A percentile compares a stretch with the other conserved stretches of the same genome.
These are phyloP conservation scores for Capreolus pygargus DNA, from an alignment of 2,113 vertebrate genomes.

Conservation along the genomic window DNA sequence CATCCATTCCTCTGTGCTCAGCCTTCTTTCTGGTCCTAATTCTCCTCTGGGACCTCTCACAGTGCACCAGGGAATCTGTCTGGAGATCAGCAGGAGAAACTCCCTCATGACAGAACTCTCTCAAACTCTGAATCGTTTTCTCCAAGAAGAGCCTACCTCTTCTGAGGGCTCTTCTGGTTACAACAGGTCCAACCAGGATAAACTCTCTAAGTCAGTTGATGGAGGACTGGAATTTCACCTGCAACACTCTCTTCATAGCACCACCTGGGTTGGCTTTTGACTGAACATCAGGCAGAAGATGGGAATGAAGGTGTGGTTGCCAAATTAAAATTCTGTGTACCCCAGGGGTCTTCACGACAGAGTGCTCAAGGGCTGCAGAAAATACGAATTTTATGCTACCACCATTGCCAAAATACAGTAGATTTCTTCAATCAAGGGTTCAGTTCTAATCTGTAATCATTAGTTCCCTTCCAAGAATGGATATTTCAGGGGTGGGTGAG, in stretches of 20 bases:
- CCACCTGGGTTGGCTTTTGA: background rate
- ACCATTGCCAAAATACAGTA: background rate
- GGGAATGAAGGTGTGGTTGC: background rate
- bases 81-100: background rate
- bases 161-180: background rate
- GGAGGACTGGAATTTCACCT: background rate
- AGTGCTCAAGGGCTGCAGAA: background rate
- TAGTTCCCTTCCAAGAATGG: background rate
- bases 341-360: background rate
- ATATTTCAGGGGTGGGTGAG: background rate
- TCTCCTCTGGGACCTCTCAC: background rate
- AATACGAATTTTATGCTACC: background rate
- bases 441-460: background rate
- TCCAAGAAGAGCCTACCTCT: background rate
- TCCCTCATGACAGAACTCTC: background rate
- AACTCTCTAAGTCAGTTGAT: background rate
- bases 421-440: background rate
- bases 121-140: background rate
- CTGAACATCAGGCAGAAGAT: background rate
- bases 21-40: background rate
- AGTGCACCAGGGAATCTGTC: background rate
- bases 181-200: background rate
- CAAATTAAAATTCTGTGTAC: background rate
- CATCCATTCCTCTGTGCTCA: fast-evolving
- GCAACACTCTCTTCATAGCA: background rate